Percentiles rank a stretch among this genome's conserved stretches.
Evolutionary conservation across 2,888 invertebrate species (phyloP).

Genomic region (Troides oblongomaculatus): DNA sequence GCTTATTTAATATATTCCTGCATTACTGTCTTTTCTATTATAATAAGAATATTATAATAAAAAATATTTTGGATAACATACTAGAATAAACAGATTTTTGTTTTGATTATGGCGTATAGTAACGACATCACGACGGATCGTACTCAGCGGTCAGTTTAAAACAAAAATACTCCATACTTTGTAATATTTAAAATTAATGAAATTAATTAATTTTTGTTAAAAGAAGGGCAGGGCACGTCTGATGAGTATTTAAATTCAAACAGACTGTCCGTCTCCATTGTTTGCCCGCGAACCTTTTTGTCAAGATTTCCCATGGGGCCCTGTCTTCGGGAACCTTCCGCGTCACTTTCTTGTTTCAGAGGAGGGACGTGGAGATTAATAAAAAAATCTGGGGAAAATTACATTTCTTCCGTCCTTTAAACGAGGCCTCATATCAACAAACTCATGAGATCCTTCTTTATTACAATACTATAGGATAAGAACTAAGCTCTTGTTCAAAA

Average conservation of each 20-base stretch:
- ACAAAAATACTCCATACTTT: not conserved
- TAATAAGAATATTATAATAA: too few relatives aligned
- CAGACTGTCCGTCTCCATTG: conserved; percentile 52
- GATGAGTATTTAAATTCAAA: conserved; percentile 46
- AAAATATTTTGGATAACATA: not conserved
- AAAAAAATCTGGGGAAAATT: conserved; percentile 36
- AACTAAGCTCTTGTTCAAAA: conserved; percentile 11
- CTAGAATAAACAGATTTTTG: not conserved
- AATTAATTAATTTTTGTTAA: not conserved
- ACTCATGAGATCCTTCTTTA: conserved; percentile 15
- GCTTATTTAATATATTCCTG: too few relatives aligned
- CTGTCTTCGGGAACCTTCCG: conserved; percentile 46
- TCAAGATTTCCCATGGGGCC: conserved; percentile 69
- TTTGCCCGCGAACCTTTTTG: conserved; percentile 69
- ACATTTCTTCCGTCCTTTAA: conserved; percentile 29
- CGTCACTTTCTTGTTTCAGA: conserved; percentile 61
- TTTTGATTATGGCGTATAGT: not conserved
- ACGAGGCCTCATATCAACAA: conserved; percentile 15
- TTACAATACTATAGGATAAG: conserved; percentile 2
- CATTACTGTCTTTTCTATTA: too few relatives aligned
- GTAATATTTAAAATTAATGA: not conserved
- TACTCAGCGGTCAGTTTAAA: not conserved
- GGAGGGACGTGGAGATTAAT: conserved; percentile 61
- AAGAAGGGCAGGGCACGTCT: conserved; percentile 14
- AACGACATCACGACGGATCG: not conserved